Percentiles rank a stretch among this genome's conserved stretches.
phyloP scores from a whole-genome alignment of 2,797 vertebrate species.

The Cuculus canorus region DNA sequence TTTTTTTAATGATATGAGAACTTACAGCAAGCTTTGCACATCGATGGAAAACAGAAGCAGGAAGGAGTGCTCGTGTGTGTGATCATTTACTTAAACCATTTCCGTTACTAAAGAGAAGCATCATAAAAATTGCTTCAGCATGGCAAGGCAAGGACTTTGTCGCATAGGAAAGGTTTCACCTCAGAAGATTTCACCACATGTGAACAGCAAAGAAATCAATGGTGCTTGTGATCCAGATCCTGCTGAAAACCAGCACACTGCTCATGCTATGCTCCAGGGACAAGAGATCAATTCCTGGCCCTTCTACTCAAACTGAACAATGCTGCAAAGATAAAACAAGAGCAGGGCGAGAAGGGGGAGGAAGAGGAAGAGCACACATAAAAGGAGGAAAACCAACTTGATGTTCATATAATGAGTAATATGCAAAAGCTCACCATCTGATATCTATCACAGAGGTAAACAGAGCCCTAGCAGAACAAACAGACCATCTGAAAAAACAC shows the following conservation, averaged over 20 bases:
- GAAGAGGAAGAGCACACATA: constrained; percentile 46
- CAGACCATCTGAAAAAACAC: neutral
- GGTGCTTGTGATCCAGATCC: neutral
- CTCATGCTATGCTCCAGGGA: neutral
- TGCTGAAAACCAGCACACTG: neutral
- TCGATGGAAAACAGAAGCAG: rapidly evolving
- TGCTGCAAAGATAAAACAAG: neutral
- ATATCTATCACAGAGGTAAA: neutral
- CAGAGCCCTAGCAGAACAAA: neutral
- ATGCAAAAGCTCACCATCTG: neutral
- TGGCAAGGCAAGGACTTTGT: neutral
- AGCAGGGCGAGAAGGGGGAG: constrained; percentile 33
- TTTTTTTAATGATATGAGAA: neutral
- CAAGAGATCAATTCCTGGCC: neutral
- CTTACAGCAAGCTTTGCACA: neutral
- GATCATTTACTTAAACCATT: neutral
- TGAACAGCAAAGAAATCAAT: neutral
- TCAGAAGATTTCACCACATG: neutral
- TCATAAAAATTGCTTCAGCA: neutral
- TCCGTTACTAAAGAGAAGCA: neutral
- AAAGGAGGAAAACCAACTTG: constrained; percentile 53
- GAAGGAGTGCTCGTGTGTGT: neutral
- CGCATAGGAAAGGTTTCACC: neutral
- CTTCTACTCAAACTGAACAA: neutral
- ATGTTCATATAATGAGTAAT: constrained; percentile 16